A percentile compares a stretch with the other conserved stretches of the same genome.
Evolutionary conservation across 1,140 invertebrate species (phyloP).

Genomic region (Phthorimaea operculella): DNA sequence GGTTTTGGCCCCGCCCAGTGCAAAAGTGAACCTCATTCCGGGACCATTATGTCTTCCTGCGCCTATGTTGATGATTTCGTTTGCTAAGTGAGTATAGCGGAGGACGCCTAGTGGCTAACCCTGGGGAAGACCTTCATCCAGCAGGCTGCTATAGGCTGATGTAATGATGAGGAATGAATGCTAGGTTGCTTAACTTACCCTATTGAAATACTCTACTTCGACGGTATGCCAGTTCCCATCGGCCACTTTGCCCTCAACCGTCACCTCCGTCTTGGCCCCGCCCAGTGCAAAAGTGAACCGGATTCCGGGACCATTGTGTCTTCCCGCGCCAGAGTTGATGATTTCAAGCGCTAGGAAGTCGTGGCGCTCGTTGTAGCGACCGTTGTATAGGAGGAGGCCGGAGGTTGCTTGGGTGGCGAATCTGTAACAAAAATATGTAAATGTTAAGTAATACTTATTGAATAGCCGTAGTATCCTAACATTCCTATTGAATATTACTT

Average conservation of each 20-base stretch:
- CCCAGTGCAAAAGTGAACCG: conserved; percentile 94
- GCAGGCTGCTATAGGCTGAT: too few relatives aligned
- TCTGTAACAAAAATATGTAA: conserved; percentile 50
- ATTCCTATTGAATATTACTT: too few relatives aligned
- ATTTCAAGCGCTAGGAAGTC: conserved; percentile 95
- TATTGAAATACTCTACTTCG: conserved; percentile 87
- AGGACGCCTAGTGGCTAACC: not conserved
- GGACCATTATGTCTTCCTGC: conserved; percentile 72
- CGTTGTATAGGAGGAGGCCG: conserved; percentile 93
- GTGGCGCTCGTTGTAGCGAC: conserved; percentile 93
- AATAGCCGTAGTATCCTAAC: too few relatives aligned
- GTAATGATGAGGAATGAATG: too few relatives aligned
- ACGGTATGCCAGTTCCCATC: conserved; percentile 97
- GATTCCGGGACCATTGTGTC: conserved; percentile 71
- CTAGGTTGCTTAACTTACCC: too few relatives aligned
- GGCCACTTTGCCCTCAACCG: conserved; percentile 79
- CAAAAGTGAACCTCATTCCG: conserved; percentile 89
- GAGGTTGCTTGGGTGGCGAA: conserved; percentile 89
- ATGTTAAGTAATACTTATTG: not conserved
- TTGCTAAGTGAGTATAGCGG: too few relatives aligned
- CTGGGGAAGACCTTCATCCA: not conserved
- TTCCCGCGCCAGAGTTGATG: conserved; percentile 77
- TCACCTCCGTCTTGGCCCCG: conserved; percentile 76
- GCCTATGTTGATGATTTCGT: conserved; percentile 81
- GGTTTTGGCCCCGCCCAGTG: conserved; percentile 82